Evolutionary conservation across 2,888 invertebrate species (phyloP), one percentile per base, ranked within the genome.

Genomic region (Alsophila aescularia): DNA sequence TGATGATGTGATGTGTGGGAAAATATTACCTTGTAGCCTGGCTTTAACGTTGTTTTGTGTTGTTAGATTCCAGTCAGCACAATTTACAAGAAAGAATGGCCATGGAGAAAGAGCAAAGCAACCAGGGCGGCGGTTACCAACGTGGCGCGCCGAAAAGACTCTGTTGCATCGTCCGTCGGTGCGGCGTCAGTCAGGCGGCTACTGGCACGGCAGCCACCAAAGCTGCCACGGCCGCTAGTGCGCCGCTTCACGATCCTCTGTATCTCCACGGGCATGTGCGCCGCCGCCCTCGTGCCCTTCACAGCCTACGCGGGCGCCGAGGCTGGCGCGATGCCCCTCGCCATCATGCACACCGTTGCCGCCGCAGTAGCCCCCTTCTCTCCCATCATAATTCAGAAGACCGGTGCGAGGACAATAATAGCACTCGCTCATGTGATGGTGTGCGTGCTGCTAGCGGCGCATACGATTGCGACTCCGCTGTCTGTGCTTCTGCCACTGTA

Each of bases 141-240:
- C 9, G 72, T 75, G 1, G 76, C 80, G 6, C 88, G 94, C 2
- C 90, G 95, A 2, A 90, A 94, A 12, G 95, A 95, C 70, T 95
- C 95, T 0, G 92, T 94, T 48, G 93, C 94, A 18, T 95, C 95
- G 42, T 95, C 95, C 0, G 94, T 95, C 24, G 96, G 96, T 0
- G 95, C 95, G 0, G 95, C 95, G 0, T 96, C 96, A 0, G 96
- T 96, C 8, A 93, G 96, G 2, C 93, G 96, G 0, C 89, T 96
- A 10, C 93, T 96, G 47, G 94, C 95, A 0, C 68, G 88, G 31
- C 89, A 82, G 27, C 90, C 91, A 0, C 72, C 88, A 77, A 73
- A 92, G 85, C 61, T 93, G 79, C 92, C 93, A 76, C 71, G 90
- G 78, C 72, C 92, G 64, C 58, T 92, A 69, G 81, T 92, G 77